A percentile compares a stretch with the other conserved stretches of the same genome.
Evolutionary conservation across 2,113 vertebrate species (phyloP).

Genomic region (Pedetes capensis): DNA sequence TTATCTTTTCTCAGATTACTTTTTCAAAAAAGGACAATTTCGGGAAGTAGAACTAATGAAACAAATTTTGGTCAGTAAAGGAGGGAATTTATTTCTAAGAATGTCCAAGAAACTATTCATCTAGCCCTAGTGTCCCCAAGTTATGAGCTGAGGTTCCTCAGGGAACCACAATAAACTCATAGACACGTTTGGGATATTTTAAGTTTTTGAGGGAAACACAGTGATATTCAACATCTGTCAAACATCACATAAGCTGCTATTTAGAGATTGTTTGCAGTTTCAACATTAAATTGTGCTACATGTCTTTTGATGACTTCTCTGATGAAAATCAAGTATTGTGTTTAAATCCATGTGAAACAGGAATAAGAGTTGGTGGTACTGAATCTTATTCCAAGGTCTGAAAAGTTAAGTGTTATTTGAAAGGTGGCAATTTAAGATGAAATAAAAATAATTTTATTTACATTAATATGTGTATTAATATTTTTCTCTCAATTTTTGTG

Average conservation of each 20-base stretch:
- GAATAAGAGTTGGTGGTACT: not conserved
- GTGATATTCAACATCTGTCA: not conserved
- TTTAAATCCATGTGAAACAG: not conserved
- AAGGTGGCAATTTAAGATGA: not conserved
- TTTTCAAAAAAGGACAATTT: not conserved
- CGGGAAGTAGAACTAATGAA: slow-evolving; percentile 12
- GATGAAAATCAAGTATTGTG: not conserved
- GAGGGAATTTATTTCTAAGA: not conserved
- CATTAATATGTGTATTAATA: not conserved
- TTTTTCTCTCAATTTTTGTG: not conserved
- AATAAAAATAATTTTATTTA: not conserved
- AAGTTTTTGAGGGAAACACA: slow-evolving; percentile 6
- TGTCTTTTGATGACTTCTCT: not conserved
- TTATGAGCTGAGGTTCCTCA: slow-evolving; percentile 12
- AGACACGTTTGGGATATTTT: not conserved
- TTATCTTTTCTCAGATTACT: not conserved
- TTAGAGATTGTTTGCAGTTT: slow-evolving; percentile 26
- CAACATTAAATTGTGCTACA: not conserved
- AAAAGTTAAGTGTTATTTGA: not conserved
- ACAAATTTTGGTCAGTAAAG: not conserved
- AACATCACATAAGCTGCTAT: not conserved
- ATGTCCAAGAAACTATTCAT: not conserved
- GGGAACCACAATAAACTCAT: not conserved
- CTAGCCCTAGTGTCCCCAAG: not conserved
- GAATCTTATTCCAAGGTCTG: not conserved